Evolutionary conservation across 1,140 invertebrate genomes (phyloP).

Genomic region (Drosophila ogumai): DNA sequence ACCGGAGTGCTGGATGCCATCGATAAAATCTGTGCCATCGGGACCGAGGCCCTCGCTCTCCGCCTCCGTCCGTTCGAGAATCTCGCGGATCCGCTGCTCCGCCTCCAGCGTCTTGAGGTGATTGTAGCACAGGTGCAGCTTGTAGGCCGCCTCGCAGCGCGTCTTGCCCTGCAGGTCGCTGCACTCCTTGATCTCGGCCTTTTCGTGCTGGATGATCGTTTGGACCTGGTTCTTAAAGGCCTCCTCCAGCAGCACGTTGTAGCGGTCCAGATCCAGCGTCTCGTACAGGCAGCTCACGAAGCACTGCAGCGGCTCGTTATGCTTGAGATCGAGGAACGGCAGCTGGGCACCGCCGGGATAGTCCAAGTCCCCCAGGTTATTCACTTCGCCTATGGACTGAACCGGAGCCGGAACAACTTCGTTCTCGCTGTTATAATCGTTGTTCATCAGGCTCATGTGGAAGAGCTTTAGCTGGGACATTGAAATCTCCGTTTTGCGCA

Average conservation of each 20-base stretch:
- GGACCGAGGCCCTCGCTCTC: slow-evolving; percentile 21
- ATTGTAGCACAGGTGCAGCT: slow-evolving; percentile 75
- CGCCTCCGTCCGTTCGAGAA: slow-evolving; percentile 57
- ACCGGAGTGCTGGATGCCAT: slow-evolving; percentile 45
- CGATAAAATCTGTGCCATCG: slow-evolving; percentile 39
- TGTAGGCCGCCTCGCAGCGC: slow-evolving; percentile 71
- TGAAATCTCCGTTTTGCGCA: slow-evolving; percentile 67
- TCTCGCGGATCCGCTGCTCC: slow-evolving; percentile 66
- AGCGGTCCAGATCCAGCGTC: slow-evolving; percentile 50
- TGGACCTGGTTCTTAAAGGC: slow-evolving; percentile 61
- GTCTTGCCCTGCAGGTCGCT: slow-evolving; percentile 56
- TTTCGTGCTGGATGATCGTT: slow-evolving; percentile 50
- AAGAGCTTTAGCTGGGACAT: slow-evolving; percentile 76
- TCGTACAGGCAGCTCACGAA: slow-evolving; percentile 73
- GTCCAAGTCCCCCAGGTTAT: slow-evolving; percentile 54
- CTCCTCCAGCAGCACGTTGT: slow-evolving; percentile 70
- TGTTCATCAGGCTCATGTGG: slow-evolving; percentile 64
- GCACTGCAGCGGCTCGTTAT: slow-evolving; percentile 67
- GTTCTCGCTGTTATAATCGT: slow-evolving; percentile 57
- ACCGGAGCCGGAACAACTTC: slow-evolving; percentile 25
- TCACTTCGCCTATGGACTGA: slow-evolving; percentile 46
- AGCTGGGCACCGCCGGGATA: slow-evolving; percentile 35
- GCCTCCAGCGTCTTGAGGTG: slow-evolving; percentile 71
- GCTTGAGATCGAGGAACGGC: slow-evolving; percentile 58
- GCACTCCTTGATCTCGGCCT: slow-evolving; percentile 63